A percentile compares a stretch with the other conserved stretches of the same genome.
phyloP scores from a whole-genome alignment of 2,888 invertebrate species.

The Platerodrilus igneus region DNA sequence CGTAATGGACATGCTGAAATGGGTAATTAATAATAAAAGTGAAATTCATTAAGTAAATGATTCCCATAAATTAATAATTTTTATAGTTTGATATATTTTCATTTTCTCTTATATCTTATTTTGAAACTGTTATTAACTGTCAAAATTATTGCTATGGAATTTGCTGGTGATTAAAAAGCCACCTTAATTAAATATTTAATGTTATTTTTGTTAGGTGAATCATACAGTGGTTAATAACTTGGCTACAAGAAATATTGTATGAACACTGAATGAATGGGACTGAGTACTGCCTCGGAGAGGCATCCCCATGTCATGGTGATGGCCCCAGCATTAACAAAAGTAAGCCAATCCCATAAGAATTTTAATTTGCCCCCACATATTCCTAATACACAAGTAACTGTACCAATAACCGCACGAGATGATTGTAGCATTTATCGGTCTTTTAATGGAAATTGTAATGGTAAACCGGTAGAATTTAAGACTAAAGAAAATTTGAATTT shows the following conservation, averaged over 20 bases:
- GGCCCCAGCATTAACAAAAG: constrained; percentile 91
- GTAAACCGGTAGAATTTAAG: constrained; percentile 16
- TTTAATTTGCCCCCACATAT: constrained; percentile 46
- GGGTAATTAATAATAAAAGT: too few relatives aligned
- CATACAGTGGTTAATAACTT: too few relatives aligned
- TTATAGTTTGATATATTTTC: too few relatives aligned
- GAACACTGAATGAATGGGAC: constrained; percentile 51
- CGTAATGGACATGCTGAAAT: too few relatives aligned
- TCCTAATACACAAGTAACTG: constrained; percentile 37
- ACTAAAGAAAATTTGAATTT: constrained; percentile 36
- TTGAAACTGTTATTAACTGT: constrained; percentile 15
- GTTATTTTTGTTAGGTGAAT: too few relatives aligned
- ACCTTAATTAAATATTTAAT: too few relatives aligned
- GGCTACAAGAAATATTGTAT: too few relatives aligned
- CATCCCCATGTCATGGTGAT: constrained; percentile 70
- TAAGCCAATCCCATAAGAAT: constrained; percentile 51
- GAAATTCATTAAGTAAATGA: too few relatives aligned
- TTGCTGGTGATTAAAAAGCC: constrained; percentile 43
- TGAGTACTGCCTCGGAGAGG: constrained; percentile 53
- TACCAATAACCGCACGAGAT: constrained; percentile 30
- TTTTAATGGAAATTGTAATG: constrained; percentile 16
- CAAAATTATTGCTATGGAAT: constrained; percentile 37
- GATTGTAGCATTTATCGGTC: constrained; percentile 15
- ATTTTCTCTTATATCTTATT: too few relatives aligned
- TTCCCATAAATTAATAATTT: too few relatives aligned